Evolutionary conservation across 2,888 invertebrate genomes (phyloP), one percentile per base, ranked within the genome.

Genomic region (Anoncus sp.): DNA sequence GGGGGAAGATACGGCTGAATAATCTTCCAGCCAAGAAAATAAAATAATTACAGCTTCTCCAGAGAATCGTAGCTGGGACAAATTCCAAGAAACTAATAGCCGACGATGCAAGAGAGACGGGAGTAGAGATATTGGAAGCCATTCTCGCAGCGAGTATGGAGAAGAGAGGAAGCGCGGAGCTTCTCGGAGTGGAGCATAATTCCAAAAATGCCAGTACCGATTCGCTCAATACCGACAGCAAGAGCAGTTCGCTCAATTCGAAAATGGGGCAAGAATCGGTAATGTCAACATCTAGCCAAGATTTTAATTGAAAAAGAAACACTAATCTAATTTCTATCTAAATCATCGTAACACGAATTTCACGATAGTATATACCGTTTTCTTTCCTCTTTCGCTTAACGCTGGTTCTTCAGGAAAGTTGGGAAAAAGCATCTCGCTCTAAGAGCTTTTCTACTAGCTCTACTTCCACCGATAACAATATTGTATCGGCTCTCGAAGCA

Each of bases 211-310:
- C 96, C 63, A 96, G 96, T 90, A 95, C 95, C 63, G 97, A 97
- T 91, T 96, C 96, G 7, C 92, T 96, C 87, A 95, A 96, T 90
- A 96, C 96, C 0, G 97, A 97, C 90, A 96, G 97, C 51, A 97
- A 97, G 92, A 96, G 97, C 77, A 96, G 96, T 92, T 96, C 96
- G 83, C 93, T 96, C 87, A 96, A 95, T 91, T 96, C 96, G 51
- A 97, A 96, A 93, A 95, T 95, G 91, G 96, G 95, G 84, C 96
- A 95, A 90, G 96, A 96, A 92, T 95, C 95, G 90, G 96, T 96
- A 94, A 16, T 18, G 22, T 38, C n/a, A 1, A 24, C n/a, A n/a
- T 49, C n/a, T 16, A 49, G 35, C 14, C 0, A n/a, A 10, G 31
- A n/a, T n/a, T n/a, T n/a, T n/a, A n/a, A n/a, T n/a, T n/a, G n/a